Evolutionary conservation across 2,113 vertebrate genomes (phyloP), one percentile per base, ranked within the genome.

Genomic region (Erythrolamprus reginae): DNA sequence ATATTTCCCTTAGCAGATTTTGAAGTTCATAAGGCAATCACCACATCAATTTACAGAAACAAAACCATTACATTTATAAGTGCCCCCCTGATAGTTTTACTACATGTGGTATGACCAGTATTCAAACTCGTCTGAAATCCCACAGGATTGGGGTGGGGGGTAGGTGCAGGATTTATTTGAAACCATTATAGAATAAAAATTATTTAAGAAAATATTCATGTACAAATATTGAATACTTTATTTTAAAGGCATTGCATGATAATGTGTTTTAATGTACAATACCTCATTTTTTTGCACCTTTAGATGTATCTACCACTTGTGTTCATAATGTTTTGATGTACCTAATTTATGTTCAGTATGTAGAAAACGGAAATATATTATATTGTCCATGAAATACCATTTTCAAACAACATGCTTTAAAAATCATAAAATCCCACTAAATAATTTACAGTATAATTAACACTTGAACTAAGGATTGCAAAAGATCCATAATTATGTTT

Each of bases 361-460:
- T 3, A 90, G 17, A 83, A 89, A 26, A 58, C 21, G 38, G 53
- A 70, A 92, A 85, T 77, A 28, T 19, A n/a, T 15, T 91, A 61
- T 50, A 58, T 91, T 15, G 88, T n/a, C 89, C 38, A 15, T 82
- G 47, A 94, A 93, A 89, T 92, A 33, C 91, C 87, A 89, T 88
- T 24, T 42, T n/a, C 33, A 61, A 0, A 89, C 65, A 52, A 9
- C n/a, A 1, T 87, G 3, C 51, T 90, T 92, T 42, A 93, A 70
- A 88, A 89, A 89, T 92, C 84, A 15, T 88, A 88, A 91, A 89
- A 45, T 70, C 88, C 0, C 9, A 53, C 82, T 77, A 88, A 0
- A 0, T 91, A 86, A 10, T 50, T 87, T 89, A 33, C 56, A 48
- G 47, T 55, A 47, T 89, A 90, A 93, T 92, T 92, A 61, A 52